Evolutionary conservation across 2,888 invertebrate species (phyloP).

Genomic region (Ditula angustiorana): DNA sequence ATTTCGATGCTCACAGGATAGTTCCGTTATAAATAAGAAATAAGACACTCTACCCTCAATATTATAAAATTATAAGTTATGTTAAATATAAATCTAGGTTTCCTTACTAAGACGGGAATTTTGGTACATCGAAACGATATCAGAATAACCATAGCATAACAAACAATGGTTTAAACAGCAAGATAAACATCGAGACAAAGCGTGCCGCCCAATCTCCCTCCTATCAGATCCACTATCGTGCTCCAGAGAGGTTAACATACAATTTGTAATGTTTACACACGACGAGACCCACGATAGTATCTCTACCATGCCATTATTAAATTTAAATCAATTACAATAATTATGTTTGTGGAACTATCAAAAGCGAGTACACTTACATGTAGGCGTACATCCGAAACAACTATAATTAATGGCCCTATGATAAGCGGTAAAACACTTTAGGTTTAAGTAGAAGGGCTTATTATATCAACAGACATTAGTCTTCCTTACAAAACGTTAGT

Average conservation of each 20-base stretch:
- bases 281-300: slow-evolving; percentile 61
- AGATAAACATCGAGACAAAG: slow-evolving; percentile 51
- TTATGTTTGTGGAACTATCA: slow-evolving; percentile 68
- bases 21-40: slow-evolving; percentile 10
- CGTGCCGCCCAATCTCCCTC: slow-evolving; percentile 38
- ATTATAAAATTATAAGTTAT: background rate
- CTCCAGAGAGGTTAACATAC: slow-evolving; percentile 44
- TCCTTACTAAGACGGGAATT: background rate
- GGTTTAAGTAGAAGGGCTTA: slow-evolving; percentile 74
- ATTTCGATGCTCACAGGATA: slow-evolving; percentile 40
- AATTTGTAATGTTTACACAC: slow-evolving; percentile 67
- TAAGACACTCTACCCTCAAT: background rate
- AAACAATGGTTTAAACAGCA: slow-evolving; percentile 44
- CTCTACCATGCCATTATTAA: slow-evolving; percentile 71
- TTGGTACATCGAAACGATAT: slow-evolving; percentile 35
- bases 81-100: slow-evolving; percentile 7
- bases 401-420: slow-evolving; percentile 75
- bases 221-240: slow-evolving; percentile 42
- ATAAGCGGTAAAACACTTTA: slow-evolving; percentile 80
- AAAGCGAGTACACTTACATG: slow-evolving; percentile 52
- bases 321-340: slow-evolving; percentile 83
- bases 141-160: slow-evolving; percentile 21
- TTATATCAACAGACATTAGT: slow-evolving; percentile 59
- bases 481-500: slow-evolving; percentile 57
- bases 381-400: slow-evolving; percentile 69